Base-by-base conservation (phyloP, 2,888 invertebrate genomes). In the Abrostola tripartita region DNA sequence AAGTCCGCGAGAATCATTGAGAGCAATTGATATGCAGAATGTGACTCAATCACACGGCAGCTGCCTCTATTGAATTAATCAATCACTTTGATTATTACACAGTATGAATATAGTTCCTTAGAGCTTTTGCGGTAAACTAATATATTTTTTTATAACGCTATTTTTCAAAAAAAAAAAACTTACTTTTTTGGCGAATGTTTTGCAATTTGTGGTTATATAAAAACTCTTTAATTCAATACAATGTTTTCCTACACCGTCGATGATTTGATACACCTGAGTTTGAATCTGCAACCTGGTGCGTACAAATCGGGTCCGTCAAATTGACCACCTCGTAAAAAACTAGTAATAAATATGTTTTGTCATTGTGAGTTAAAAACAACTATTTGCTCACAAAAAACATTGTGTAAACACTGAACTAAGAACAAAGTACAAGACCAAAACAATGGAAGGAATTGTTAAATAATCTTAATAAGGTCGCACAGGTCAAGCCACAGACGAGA, bases 1-100 rank as follows among this genome's bases (percentile, higher is more conserved):
- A 71, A 82, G 82, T 75, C 41, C 57, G 53, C 53, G 60, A 54
- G 55, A 49, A 65, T 74, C 79, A 81, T 81, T 82, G 77, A 63
- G 49, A 73, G 68, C 71, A 78, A 83, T 82, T 84, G 79, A 82
- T 82, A 84, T 84, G 78, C 82, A 76, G 78, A 71, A 79, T 61
- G 78, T 74, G 74, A 68, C 73, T 70, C 68, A 74, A 76, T 78
- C 79, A 63, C 68, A 70, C 75, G 77, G 77, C 65, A 62, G 71
- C 71, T 74, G 73, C 58, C 71, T 71, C 54, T 65, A 79, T 80
- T 82, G 81, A 81, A 81, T 83, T 79, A 81, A 82, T 83, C 79
- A 84, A 83, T 84, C 83, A 81, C 71, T 65, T 68, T 66, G 75
- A 81, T 83, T 78, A 83, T 82, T 74, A 75, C 75, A 78, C 75